Evolutionary conservation across 2,113 vertebrate species (phyloP), one percentile per base, ranked within the genome.

Genomic region (Sardina pilchardus): DNA sequence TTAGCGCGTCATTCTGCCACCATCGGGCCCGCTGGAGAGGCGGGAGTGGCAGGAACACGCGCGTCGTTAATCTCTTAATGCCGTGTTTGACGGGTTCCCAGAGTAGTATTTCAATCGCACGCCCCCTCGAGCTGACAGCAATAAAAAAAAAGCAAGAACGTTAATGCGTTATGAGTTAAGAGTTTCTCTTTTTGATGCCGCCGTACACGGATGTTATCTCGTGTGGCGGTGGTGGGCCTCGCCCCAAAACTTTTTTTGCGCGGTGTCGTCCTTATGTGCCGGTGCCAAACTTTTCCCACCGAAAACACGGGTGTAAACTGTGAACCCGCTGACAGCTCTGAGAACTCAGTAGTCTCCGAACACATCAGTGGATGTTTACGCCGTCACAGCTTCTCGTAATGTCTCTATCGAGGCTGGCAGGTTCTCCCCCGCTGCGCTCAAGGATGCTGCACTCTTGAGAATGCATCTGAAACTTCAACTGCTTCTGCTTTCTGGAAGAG

Each of bases 61-160:
- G 26, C 30, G 16, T 78, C 12, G 71, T 78, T 78, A 78, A 78
- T 78, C 71, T 78, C 71, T 78, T 78, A 78, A 78, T 78, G 71
- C 71, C 30, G 39, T 78, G 71, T 78, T 78, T 78, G 71, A 78
- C 71, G 71, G 36, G 71, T 36, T 78, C 71, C 16, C 71, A 17
- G 71, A 14, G 26, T 36, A 78, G 34, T 78, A 17, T 78, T 16
- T 78, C 14, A 78, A 39, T 17, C 10, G 30, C 30, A 78, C 71
- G 12, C 71, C 71, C 71, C 16, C 71, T 78, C 10, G 0, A 78
- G 16, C 71, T 36, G 71, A 78, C 71, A 78, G 71, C 30, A 16
- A 78, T 78, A 34, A 78, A 34, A 30, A 34, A 5, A 14, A 36
- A 78, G n/a, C n/a, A n/a, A n/a, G n/a, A n/a, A n/a, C 12, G 71